phyloP scores from a whole-genome alignment of 2,888 invertebrate genomes.

The Lamellibrachia satsuma region DNA sequence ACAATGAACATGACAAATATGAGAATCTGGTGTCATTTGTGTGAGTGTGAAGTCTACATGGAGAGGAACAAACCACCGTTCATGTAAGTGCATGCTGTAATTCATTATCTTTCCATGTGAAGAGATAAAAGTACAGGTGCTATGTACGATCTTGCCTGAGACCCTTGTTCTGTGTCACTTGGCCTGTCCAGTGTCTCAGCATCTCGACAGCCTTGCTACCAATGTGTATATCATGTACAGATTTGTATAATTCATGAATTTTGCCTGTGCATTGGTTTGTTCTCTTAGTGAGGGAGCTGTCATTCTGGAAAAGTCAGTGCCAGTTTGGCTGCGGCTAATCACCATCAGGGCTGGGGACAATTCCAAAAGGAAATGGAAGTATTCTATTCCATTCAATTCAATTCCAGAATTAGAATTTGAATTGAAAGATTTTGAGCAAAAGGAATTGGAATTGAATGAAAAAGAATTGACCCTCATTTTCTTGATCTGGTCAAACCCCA shows the following conservation, averaged over 20 bases:
- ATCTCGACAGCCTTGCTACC: neutral
- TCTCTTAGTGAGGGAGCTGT: neutral
- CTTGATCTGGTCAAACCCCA: too few species aligned
- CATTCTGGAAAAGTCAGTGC: neutral
- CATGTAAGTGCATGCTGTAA: slow-evolving; percentile 46
- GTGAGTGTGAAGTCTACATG: slow-evolving; percentile 82
- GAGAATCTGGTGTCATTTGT: slow-evolving; percentile 88
- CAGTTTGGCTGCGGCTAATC: too few species aligned
- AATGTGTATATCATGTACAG: neutral
- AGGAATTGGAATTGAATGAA: too few species aligned
- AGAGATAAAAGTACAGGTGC: neutral
- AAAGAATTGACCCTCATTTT: too few species aligned
- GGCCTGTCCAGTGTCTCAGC: too few species aligned
- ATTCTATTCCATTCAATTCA: too few species aligned
- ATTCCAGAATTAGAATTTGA: too few species aligned
- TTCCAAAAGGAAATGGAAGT: too few species aligned
- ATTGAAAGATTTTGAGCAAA: too few species aligned
- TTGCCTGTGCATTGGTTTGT: neutral
- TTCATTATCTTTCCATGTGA: neutral
- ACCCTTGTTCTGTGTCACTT: too few species aligned
- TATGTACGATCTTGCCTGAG: neutral
- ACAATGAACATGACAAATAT: slow-evolving; percentile 81
- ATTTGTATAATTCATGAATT: neutral
- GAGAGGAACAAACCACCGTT: slow-evolving; percentile 66
- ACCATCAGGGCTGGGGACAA: too few species aligned